Evolutionary conservation across 2,888 invertebrate species (phyloP), one percentile per base, ranked within the genome.

Genomic region (Dorcus hopei): DNA sequence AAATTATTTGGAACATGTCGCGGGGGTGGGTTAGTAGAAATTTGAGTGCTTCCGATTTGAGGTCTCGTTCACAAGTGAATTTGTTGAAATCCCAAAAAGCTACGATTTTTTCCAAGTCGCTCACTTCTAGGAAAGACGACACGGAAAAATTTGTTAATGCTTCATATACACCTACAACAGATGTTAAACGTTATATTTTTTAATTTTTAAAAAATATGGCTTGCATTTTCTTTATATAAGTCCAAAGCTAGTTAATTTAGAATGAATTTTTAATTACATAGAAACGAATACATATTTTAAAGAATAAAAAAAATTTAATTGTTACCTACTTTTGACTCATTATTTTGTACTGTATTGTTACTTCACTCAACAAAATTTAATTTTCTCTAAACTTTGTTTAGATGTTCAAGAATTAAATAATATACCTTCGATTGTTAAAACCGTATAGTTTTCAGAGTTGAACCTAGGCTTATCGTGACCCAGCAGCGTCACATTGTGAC

Each of bases 1-100:
- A 51, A 39, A 69, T 66, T 49, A 69, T 50, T 54, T 68, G 67
- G 49, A 69, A 68, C 51, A 49, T 63, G 49, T 62, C 45, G 42
- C 62, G 49, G 0, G 69, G 67, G 45, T 68, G 68, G 38, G 56
- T 59, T 49, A 64, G 19, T 6, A 69, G 57, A 1, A 49, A 55
- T 41, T 61, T 52, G 1, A 67, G 45, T 5, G 55, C 62, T 1
- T 56, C 26, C 1, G 67, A 59, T 50, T 62, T 14, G 2, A 66
- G 43, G 53, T 65, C 61, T 11, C 56, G 42, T 14, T 49, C 49
- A 52, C 66, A 66, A 52, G 61, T 58, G 19, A 58, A 23, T 9
- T 50, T 26, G 47, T 57, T 48, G 38, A 54, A 58, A 26, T 61
- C 51, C 51, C 52, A 53, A 19, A 55, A 14, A n/a, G 38, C 48